Conservation (phyloP, 1,140 invertebrate species). For the Gryllus bimaculatus region DNA sequence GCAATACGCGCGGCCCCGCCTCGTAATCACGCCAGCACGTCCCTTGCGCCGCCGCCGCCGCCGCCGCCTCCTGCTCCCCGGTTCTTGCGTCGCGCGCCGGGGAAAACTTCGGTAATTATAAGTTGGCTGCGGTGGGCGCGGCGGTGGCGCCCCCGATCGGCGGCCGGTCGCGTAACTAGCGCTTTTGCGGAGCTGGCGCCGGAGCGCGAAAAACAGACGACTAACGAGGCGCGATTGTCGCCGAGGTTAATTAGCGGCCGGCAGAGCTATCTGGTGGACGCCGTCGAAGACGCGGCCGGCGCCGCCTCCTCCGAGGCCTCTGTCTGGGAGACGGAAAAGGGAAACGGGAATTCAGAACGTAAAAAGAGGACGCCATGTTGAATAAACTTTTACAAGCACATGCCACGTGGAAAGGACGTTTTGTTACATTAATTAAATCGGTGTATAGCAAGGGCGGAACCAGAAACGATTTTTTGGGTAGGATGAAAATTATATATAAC, state of each 20-base stretch:
- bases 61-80: background rate
- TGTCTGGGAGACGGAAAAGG: no score
- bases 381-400: no score
- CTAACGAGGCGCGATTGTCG: background rate
- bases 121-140: background rate
- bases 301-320: no score
- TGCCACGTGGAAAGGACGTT: no score
- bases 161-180: background rate
- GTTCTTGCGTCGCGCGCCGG: background rate
- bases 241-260: background rate
- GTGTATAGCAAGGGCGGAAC: no score
- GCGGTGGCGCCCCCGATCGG: background rate
- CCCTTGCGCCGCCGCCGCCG: no score
- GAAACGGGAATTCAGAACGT: no score
- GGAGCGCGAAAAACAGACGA: background rate
- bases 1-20: background rate
- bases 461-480: no score
- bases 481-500: no score
- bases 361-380: no score
- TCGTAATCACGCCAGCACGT: background rate
- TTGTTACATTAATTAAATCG: no score
- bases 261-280: background rate
- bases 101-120: slow-evolving; percentile 1
- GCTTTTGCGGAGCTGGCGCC: background rate
- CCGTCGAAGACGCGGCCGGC: background rate